Evolutionary conservation across 2,113 vertebrate species (phyloP), one percentile per base, ranked within the genome.

Genomic region (Todiramphus saurophagus): DNA sequence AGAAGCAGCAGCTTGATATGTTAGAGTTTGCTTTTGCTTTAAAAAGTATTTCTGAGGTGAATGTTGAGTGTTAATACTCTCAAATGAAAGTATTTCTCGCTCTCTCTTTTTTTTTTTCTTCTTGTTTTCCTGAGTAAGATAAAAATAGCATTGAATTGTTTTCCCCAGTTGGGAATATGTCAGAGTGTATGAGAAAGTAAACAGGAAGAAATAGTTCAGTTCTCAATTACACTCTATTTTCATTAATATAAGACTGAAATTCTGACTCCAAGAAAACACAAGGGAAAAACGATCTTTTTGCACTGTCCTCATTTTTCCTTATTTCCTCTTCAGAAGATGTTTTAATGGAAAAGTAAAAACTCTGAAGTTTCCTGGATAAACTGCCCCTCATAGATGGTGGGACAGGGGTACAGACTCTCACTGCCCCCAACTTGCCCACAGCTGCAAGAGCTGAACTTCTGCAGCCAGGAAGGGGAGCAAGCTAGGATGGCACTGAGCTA

Each of bases 221-320:
- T 91, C 94, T 91, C 89, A 94, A 85, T 93, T 82, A 87, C 62
- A 48, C 30, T 89, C 74, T 35, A 17, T 94, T 96, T 94, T 87
- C 87, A 75, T 87, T 82, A 96, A 68, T 68, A 87, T 53, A 84
- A 91, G 82, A 2, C 48, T 5, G 2, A 95, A 87, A 89, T 48
- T 56, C 80, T 87, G 43, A 48, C 78, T 94, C 48, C 43, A 53
- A 35, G 23, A 63, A 92, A 87, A 56, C 76, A 56, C 79, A 80
- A 53, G 50, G 41, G 85, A 18, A 55, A 92, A 90, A 87, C 39
- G 27, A 84, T 60, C 43, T 63, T 81, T 81, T 84, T 56, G 41
- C 53, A 82, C 5, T 0, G 0, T 63, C 62, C 48, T 82, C 20
- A n/a, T 91, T 84, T 89, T 87, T 44, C 33, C 66, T 59, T 63